phyloP scores from a whole-genome alignment of 1,140 invertebrate species.

The Oscheius sp. region DNA sequence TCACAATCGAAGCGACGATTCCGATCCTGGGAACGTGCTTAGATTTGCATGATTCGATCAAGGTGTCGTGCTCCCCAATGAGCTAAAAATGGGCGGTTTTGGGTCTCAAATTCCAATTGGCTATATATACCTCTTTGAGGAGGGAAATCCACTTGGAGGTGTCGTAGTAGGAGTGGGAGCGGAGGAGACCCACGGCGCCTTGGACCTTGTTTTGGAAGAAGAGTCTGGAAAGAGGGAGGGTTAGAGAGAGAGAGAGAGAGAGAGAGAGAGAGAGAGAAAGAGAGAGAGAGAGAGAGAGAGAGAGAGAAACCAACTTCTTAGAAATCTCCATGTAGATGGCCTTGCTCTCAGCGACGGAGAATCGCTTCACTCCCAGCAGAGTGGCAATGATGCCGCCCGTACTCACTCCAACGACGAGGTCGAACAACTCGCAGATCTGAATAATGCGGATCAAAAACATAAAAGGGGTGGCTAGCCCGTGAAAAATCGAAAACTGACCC shows the following conservation, averaged over 20 bases:
- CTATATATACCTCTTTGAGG: constrained; percentile 66
- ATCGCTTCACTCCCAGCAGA: constrained; percentile 60
- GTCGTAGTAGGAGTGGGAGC: constrained; percentile 86
- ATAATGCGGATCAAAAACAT: not conserved
- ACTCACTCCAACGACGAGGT: constrained; percentile 86
- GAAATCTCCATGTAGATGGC: constrained; percentile 54
- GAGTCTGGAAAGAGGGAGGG: constrained; percentile 8
- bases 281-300: not conserved
- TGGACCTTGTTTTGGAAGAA: constrained; percentile 62
- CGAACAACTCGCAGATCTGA: constrained; percentile 69
- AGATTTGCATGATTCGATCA: constrained; percentile 45
- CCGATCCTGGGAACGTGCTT: constrained; percentile 40
- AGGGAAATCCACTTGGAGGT: constrained; percentile 80
- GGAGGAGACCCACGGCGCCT: constrained; percentile 71
- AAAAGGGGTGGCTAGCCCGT: no score
- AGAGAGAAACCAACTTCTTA: constrained; percentile 20
- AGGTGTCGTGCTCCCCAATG: constrained; percentile 15
- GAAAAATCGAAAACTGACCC: constrained; percentile 34
- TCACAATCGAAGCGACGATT: constrained; percentile 68
- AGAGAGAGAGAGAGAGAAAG: not conserved
- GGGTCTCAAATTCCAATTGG: no score
- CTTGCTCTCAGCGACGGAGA: constrained; percentile 47
- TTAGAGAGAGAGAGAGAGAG: not conserved
- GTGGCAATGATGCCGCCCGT: constrained; percentile 70
- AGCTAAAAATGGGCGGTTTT: no score